These are phyloP conservation scores for Ptilonorhynchus violaceus DNA, from an alignment of 2,113 vertebrate species.

Conservation along the genomic window DNA sequence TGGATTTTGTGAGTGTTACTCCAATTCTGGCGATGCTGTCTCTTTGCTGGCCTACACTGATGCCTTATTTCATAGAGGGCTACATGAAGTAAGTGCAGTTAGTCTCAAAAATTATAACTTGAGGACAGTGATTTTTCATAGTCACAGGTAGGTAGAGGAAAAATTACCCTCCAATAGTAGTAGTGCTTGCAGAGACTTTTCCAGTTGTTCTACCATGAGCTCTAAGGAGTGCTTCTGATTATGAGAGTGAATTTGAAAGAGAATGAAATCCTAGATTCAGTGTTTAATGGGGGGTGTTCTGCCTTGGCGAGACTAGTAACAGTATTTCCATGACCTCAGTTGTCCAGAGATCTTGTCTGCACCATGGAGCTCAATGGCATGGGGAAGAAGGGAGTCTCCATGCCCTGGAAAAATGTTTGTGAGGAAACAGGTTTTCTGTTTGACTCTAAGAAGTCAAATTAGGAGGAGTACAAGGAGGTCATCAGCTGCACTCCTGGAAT, in stretches of 20 bases:
- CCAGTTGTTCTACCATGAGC: neutral
- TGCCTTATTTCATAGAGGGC: neutral
- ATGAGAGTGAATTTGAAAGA: neutral
- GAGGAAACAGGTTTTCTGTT: neutral
- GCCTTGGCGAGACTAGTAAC: neutral
- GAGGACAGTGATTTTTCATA: neutral
- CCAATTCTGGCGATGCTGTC: neutral
- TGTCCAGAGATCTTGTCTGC: neutral
- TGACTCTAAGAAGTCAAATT: neutral
- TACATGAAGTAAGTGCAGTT: neutral
- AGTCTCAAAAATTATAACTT: neutral
- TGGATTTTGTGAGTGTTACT: neutral
- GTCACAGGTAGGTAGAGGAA: neutral
- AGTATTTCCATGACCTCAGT: neutral
- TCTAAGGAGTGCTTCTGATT: neutral
- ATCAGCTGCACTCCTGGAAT: neutral
- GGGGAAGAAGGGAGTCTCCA: neutral
- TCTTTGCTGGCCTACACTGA: neutral
- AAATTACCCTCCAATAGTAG: neutral
- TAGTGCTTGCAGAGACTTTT: neutral
- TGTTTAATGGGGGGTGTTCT: neutral
- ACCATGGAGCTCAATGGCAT: neutral
- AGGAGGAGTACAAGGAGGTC: neutral
- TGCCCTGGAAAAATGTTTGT: neutral
- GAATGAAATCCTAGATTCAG: neutral